Conservation (phyloP, 2,797 vertebrate genomes). For the Scleropages formosus region DNA sequence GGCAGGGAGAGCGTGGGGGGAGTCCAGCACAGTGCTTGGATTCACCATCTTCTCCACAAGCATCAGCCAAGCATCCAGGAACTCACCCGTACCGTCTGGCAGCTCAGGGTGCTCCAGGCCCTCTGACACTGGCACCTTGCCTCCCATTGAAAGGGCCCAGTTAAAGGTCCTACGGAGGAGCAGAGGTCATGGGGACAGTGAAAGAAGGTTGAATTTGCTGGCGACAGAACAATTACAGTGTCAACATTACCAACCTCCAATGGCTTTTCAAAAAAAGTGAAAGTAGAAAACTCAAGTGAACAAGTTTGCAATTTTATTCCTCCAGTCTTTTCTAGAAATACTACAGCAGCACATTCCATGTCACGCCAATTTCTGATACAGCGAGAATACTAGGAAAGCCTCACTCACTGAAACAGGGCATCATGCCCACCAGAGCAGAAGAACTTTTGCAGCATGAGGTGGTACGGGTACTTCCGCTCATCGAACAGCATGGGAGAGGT, state of each 20-base stretch:
- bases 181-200: neutral
- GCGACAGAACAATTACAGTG: neutral
- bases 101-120: slow-evolving; percentile 89
- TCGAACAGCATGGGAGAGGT: slow-evolving; percentile 96
- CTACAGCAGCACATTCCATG: neutral
- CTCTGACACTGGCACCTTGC: slow-evolving; percentile 88
- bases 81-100: slow-evolving; percentile 92
- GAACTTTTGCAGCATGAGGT: slow-evolving; percentile 96
- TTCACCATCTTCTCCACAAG: slow-evolving; percentile 98
- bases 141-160: slow-evolving; percentile 95
- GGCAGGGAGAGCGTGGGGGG: slow-evolving; percentile 86
- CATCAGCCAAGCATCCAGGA: slow-evolving; percentile 95
- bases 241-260: neutral
- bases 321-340: no score
- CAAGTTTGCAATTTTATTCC: neutral
- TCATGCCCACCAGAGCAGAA: slow-evolving; percentile 94
- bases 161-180: slow-evolving; percentile 81
- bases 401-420: slow-evolving; percentile 91
- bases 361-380: neutral
- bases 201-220: neutral
- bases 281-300: neutral
- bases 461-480: slow-evolving; percentile 94
- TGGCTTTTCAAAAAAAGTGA: slow-evolving; percentile 11
- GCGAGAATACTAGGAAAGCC: neutral
- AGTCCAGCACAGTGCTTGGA: slow-evolving; percentile 92